Evolutionary conservation across 2,888 invertebrate species (phyloP).

Genomic region (Entomobrya proxima): DNA sequence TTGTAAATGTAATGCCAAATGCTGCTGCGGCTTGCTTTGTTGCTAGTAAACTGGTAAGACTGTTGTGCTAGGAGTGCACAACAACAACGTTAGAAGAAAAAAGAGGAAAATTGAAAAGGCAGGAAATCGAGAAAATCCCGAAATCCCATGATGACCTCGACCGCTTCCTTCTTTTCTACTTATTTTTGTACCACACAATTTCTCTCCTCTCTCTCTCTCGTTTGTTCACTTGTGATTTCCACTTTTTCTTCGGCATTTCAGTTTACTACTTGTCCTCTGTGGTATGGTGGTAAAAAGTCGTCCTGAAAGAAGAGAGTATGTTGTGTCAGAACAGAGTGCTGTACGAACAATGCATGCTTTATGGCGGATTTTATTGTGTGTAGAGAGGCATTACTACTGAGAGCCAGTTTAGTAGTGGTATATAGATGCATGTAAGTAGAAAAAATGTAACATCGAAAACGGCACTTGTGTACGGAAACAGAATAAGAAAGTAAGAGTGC

Average conservation of each 20-base stretch:
- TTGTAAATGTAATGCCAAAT: constrained; percentile 24
- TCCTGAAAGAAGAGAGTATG: not conserved
- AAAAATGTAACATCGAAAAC: too few relatives aligned
- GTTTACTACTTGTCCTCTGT: constrained; percentile 53
- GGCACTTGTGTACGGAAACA: too few relatives aligned
- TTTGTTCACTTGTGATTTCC: constrained; percentile 2
- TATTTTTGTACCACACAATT: not conserved
- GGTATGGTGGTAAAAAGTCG: constrained; percentile 9
- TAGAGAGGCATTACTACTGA: too few relatives aligned
- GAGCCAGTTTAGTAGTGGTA: too few relatives aligned
- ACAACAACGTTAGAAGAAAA: constrained; percentile 25
- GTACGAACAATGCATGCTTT: not conserved
- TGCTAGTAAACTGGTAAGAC: not conserved
- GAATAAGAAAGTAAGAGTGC: too few relatives aligned
- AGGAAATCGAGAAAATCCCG: constrained; percentile 68
- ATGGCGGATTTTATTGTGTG: too few relatives aligned
- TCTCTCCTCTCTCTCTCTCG: constrained; percentile 3
- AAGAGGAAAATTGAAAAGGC: constrained; percentile 64
- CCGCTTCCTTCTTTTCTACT: constrained; percentile 58
- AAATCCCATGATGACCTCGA: constrained; percentile 69
- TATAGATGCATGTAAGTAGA: too few relatives aligned
- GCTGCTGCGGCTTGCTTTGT: not conserved
- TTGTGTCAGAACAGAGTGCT: not conserved
- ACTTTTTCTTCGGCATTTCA: constrained; percentile 26
- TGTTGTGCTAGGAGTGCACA: constrained; percentile 13